Evolutionary conservation across 1,140 invertebrate species (phyloP), one percentile per base, ranked within the genome.

Genomic region (Drosophila bocki): DNA sequence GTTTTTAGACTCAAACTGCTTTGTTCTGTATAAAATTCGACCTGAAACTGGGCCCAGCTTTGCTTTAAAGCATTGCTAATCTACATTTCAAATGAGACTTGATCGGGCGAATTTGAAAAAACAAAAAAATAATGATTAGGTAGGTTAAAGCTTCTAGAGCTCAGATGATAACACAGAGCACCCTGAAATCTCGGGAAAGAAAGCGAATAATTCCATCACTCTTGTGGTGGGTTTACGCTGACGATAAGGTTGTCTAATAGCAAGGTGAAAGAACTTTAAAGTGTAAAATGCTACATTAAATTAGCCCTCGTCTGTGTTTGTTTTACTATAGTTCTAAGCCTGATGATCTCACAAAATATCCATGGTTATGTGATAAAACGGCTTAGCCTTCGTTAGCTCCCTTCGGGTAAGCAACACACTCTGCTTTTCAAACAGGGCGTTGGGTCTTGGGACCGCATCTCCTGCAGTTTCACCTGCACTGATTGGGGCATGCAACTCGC

Each of bases 401-500:
- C 13, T 42, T n/a, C 1, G 35, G 19, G 7, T n/a, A 19, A 42
- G 26, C 17, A 19, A 48, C 13, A n/a, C 19, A 8, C 19, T 54
- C 19, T 54, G 5, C 13, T 3, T 22, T 37, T 15, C 33, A 1
- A 26, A n/a, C 19, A 26, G 53, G 53, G 35, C 35, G 53, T 56
- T 56, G 53, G 19, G 53, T 37, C 12, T n/a, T 51, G n/a, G 15
- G 29, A 17, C 48, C 48, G 53, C 53, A 39, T 39, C 51, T 22
- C 53, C 53, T 56, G 53, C 53, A 39, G 53, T 56, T 56, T 51
- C 29, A 13, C 50, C 50, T 51, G 50, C 50, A 51, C 50, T 51
- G 50, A 33, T 51, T 51, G 50, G 61, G 19, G 0, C 12, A 61
- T 78, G 78, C 62, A 59, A 54, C 51, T 35, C 3, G 15, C 26